These are phyloP conservation scores for Epirrita christyi DNA, from an alignment of 2,888 invertebrate species.

Conservation along the genomic window DNA sequence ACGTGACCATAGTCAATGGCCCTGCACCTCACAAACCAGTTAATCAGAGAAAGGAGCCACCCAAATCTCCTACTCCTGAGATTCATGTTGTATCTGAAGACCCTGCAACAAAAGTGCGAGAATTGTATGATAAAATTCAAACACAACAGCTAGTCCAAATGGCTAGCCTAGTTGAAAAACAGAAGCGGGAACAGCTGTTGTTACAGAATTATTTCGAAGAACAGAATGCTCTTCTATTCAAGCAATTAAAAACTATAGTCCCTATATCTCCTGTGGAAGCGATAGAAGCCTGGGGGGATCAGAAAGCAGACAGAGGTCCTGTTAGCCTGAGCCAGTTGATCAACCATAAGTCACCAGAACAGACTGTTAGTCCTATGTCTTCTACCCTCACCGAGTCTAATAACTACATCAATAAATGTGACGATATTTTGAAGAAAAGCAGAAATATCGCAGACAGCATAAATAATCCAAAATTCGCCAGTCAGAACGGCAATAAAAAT, in stretches of 20 bases:
- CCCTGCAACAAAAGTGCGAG: constrained; percentile 67
- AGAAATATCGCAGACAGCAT: constrained; percentile 65
- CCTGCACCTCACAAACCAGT: constrained; percentile 33
- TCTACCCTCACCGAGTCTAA: constrained; percentile 66
- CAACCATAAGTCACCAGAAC: constrained; percentile 56
- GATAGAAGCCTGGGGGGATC: constrained; percentile 71
- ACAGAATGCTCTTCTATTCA: constrained; percentile 86
- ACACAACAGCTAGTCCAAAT: constrained; percentile 87
- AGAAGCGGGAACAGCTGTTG: constrained; percentile 86
- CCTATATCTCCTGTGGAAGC: constrained; percentile 67
- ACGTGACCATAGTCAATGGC: constrained; percentile 46
- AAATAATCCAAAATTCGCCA: constrained; percentile 48
- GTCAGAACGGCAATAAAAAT: constrained; percentile 41
- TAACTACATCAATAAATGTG: constrained; percentile 65
- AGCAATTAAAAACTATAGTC: constrained; percentile 72
- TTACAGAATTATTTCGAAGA: constrained; percentile 87
- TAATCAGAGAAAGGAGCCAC: constrained; percentile 36
- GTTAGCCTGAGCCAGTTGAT: constrained; percentile 77
- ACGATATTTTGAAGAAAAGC: constrained; percentile 67
- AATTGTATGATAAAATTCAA: constrained; percentile 82
- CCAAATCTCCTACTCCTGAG: constrained; percentile 17
- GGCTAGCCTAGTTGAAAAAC: constrained; percentile 85
- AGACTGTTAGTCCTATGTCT: constrained; percentile 52
- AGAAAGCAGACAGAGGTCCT: constrained; percentile 60
- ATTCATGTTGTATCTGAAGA: constrained; percentile 54